Evolutionary conservation across 2,797 vertebrate genomes (phyloP).

Genomic region (Pseudochirops cupreus): DNA sequence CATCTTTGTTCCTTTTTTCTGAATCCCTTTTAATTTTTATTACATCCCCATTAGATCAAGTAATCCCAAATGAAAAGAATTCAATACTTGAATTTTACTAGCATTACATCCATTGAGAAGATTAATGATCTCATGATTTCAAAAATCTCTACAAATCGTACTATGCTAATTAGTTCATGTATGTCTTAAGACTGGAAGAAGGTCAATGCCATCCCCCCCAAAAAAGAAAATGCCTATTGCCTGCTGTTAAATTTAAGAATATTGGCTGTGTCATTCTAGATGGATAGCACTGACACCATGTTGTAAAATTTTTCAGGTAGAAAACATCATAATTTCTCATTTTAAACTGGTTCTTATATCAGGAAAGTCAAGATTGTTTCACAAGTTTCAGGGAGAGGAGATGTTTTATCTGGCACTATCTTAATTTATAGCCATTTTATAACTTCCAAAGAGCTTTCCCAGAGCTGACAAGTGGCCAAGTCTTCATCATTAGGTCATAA

Average conservation of each 20-base stretch:
- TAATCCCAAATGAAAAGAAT: not conserved
- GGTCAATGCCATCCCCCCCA: not conserved
- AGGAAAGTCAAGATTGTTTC: not conserved
- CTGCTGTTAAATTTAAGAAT: not conserved
- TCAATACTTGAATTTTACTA: not conserved
- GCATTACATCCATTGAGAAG: not conserved
- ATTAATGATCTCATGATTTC: not conserved
- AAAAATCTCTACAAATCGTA: not conserved
- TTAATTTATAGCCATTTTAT: conserved; percentile 28
- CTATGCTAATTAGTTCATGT: not conserved
- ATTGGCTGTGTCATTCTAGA: not conserved
- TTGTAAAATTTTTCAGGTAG: conserved; percentile 21
- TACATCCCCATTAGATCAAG: not conserved
- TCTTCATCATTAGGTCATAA: not conserved
- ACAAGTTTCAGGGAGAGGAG: not conserved
- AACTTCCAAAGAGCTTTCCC: conserved; percentile 2
- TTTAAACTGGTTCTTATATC: conserved; percentile 31
- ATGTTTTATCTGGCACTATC: not conserved
- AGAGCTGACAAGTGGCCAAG: not conserved
- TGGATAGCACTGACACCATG: not conserved
- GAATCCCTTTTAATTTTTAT: not conserved
- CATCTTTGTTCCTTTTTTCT: not conserved
- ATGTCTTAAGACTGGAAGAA: not conserved
- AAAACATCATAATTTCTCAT: not conserved
- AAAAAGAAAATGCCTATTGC: not conserved